These are phyloP conservation scores for Tragulus kanchil DNA, from an alignment of 2,113 vertebrate species.

Conservation along the genomic window DNA sequence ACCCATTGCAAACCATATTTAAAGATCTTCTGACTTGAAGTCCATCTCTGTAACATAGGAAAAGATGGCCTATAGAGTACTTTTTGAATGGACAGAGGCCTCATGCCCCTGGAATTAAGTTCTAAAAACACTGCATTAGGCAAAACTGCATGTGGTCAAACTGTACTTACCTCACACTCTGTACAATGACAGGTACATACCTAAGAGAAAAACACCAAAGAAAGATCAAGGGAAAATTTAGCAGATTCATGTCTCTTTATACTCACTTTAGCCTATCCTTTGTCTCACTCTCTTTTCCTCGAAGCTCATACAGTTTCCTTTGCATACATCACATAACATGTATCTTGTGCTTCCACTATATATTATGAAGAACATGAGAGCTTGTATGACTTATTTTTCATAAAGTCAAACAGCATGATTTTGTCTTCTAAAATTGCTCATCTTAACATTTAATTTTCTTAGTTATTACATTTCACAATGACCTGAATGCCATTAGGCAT, in stretches of 20 bases:
- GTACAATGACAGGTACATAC: background rate
- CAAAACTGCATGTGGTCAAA: background rate
- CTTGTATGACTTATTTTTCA: background rate
- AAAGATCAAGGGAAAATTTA: background rate
- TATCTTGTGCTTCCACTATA: background rate
- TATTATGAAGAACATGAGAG: background rate
- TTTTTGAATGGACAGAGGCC: background rate
- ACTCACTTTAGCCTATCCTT: background rate
- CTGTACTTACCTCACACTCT: background rate
- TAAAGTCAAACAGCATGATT: slow-evolving; percentile 20
- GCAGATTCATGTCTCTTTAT: background rate
- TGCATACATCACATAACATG: background rate
- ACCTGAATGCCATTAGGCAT: background rate
- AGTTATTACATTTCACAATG: background rate
- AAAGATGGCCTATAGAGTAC: background rate
- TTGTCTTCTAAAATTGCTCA: slow-evolving; percentile 36
- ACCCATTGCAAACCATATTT: background rate
- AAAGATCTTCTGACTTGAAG: background rate
- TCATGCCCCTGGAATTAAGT: background rate
- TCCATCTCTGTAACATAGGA: background rate
- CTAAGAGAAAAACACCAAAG: background rate
- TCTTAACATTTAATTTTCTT: slow-evolving; percentile 52
- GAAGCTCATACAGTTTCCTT: background rate
- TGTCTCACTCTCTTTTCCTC: background rate
- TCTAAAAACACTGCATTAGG: background rate